Conservation (phyloP, 2,113 vertebrate species). For the Meriones unguiculatus region DNA sequence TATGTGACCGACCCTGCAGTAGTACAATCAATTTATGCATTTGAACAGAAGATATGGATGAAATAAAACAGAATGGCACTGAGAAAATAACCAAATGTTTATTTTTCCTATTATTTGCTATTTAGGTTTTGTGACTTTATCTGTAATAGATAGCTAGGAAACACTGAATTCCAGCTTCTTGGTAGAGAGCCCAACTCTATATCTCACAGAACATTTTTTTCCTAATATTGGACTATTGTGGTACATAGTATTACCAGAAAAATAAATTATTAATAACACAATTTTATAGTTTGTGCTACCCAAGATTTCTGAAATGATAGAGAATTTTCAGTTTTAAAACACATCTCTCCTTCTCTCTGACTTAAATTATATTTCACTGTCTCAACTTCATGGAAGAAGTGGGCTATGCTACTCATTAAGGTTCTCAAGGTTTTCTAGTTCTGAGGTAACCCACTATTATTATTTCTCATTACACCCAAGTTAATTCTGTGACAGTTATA, state of each 20-base stretch:
- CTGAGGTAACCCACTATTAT: not conserved
- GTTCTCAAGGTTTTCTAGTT: not conserved
- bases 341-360: not conserved
- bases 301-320: not conserved
- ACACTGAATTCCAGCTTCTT: not conserved
- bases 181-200: not conserved
- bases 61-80: not conserved
- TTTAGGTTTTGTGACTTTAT: not conserved
- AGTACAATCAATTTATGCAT: not conserved
- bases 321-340: not conserved
- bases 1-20: not conserved
- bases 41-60: not conserved
- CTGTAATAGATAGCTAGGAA: not conserved
- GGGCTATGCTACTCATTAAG: not conserved
- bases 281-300: not conserved
- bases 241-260: not conserved
- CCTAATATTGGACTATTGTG: not conserved
- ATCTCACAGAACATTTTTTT: not conserved
- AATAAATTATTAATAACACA: not conserved
- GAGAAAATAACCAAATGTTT: not conserved
- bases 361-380: not conserved
- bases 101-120: not conserved
- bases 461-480: not conserved
- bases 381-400: accelerated
- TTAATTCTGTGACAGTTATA: not conserved